Conservation (phyloP, 2,797 vertebrate species). For the Chlorospingus semifuscus region DNA sequence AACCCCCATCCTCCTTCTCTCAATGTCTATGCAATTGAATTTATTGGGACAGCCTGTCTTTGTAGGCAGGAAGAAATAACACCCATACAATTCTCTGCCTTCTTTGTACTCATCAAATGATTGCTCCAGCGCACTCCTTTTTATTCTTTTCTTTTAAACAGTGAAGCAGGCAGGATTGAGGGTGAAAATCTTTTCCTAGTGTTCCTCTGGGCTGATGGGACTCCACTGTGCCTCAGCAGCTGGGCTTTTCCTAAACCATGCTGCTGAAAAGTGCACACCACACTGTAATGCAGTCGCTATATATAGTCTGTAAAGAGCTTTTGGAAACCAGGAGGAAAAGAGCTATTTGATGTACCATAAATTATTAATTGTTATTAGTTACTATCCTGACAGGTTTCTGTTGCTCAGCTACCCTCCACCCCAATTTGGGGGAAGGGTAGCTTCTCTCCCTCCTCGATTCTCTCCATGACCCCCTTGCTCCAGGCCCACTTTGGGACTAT, state of each 20-base stretch:
- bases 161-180: background rate
- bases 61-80: constrained; percentile 19
- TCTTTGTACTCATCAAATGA: background rate
- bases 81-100: background rate
- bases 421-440: background rate
- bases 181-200: background rate
- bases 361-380: constrained; percentile 67
- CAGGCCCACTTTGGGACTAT: background rate
- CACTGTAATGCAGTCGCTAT: constrained; percentile 52
- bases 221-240: constrained; percentile 13
- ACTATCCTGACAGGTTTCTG: constrained; percentile 46
- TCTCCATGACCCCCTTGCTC: background rate
- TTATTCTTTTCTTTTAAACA: background rate
- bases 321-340: constrained; percentile 62
- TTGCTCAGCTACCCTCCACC: background rate
- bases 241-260: constrained; percentile 8
- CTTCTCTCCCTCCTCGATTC: background rate
- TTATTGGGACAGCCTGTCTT: constrained; percentile 16
- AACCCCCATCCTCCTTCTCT: background rate
- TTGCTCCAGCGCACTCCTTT: background rate
- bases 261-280: constrained; percentile 45
- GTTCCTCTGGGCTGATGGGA: background rate
- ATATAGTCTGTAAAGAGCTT: constrained; percentile 67
- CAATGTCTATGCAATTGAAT: constrained; percentile 7
- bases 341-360: constrained; percentile 61